Conservation (phyloP, 1,140 invertebrate genomes). For the Neelides sp. region DNA sequence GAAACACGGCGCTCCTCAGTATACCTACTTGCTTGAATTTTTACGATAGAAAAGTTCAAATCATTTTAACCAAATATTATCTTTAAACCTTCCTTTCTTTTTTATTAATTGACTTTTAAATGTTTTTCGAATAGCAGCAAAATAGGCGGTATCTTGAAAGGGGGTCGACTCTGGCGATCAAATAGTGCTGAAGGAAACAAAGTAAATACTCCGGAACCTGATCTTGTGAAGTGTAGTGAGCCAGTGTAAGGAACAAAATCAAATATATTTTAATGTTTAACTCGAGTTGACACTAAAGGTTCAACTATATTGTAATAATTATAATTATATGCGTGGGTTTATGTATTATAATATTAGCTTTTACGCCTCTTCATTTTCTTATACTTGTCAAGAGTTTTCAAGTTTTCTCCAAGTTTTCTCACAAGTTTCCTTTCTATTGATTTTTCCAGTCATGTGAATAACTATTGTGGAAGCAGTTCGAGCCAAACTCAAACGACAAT, state of each 20-base stretch:
- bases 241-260: constrained; percentile 11
- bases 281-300: too few relatives aligned
- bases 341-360: neutral
- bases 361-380: neutral
- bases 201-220: constrained; percentile 25
- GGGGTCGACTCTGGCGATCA: constrained; percentile 29
- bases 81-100: too few relatives aligned
- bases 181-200: constrained; percentile 31
- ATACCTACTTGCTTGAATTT: too few relatives aligned
- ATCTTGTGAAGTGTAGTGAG: constrained; percentile 29
- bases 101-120: too few relatives aligned
- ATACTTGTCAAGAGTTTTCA: too few relatives aligned
- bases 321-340: neutral
- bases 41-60: too few relatives aligned
- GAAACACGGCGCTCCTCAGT: too few relatives aligned
- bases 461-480: neutral
- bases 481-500: neutral
- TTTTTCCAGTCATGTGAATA: neutral
- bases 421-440: neutral
- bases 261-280: too few relatives aligned
- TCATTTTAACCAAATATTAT: too few relatives aligned
- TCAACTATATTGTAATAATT: neutral
- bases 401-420: too few relatives aligned
- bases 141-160: constrained; percentile 30
- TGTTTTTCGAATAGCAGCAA: constrained; percentile 12